phyloP scores from a whole-genome alignment of 1,140 invertebrate species.

The Ips typographus region DNA sequence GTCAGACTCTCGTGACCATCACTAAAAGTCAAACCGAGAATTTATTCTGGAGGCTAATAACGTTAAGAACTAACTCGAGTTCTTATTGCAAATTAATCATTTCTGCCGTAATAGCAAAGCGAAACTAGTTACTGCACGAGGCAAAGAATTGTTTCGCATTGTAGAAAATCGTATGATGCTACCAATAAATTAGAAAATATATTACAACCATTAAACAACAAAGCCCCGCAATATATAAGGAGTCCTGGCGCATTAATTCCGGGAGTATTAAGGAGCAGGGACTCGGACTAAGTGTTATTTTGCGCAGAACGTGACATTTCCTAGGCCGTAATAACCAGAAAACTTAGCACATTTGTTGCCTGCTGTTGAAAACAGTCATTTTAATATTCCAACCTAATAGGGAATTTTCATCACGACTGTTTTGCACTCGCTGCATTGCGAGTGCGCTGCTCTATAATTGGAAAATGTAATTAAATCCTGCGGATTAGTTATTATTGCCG shows the following conservation, averaged over 20 bases:
- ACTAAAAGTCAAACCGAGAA: no score
- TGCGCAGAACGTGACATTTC: conserved; percentile 26
- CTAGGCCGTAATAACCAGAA: conserved; percentile 30
- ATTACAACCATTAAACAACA: conserved; percentile 4
- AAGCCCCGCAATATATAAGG: conserved; percentile 11
- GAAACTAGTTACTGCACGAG: no score
- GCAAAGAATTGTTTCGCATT: no score
- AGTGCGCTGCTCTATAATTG: conserved; percentile 30
- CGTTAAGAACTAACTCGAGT: no score
- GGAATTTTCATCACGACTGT: conserved; percentile 32
- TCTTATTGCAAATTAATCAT: no score
- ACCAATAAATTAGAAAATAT: conserved; percentile 7
- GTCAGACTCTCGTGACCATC: no score
- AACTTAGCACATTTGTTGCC: conserved; percentile 33
- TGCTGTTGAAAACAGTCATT: conserved; percentile 26
- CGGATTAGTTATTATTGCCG: conserved; percentile 7
- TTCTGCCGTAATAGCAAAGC: no score
- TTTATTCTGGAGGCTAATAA: no score
- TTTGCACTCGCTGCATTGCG: conserved; percentile 26
- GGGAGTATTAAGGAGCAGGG: conserved; percentile 22
- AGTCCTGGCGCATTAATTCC: conserved; percentile 14
- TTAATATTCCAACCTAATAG: conserved; percentile 31
- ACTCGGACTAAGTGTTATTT: conserved; percentile 28
- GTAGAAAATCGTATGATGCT: background rate
- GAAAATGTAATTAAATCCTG: conserved; percentile 28